Evolutionary conservation across 2,888 invertebrate genomes (phyloP).

Genomic region (Geotrupes spiniger): DNA sequence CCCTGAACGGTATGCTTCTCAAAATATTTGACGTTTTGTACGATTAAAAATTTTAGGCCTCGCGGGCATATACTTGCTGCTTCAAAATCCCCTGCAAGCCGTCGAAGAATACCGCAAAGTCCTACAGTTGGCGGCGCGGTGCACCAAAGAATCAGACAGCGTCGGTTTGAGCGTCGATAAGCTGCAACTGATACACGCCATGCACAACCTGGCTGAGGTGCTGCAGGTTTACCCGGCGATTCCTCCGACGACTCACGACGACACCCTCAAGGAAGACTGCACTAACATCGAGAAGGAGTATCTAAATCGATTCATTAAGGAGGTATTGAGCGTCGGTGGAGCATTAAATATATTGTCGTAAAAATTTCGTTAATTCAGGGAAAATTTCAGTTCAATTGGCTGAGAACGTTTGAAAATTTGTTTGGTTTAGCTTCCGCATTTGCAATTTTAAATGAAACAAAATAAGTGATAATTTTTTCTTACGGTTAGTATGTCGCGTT

Average conservation of each 20-base stretch:
- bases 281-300: conserved; percentile 58
- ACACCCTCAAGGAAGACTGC: conserved; percentile 51
- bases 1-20: conserved; percentile 62
- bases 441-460: too few relatives aligned
- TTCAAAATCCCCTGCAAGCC: conserved; percentile 54
- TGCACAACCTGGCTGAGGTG: conserved; percentile 62
- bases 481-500: too few relatives aligned
- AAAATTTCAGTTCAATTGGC: too few relatives aligned
- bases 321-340: too few relatives aligned
- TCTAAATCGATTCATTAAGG: conserved; percentile 49
- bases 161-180: conserved; percentile 58
- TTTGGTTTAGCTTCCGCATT: too few relatives aligned
- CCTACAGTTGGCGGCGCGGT: conserved; percentile 50
- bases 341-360: too few relatives aligned
- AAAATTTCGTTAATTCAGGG: too few relatives aligned
- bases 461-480: too few relatives aligned
- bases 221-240: conserved; percentile 43
- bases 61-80: conserved; percentile 62
- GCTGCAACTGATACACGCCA: conserved; percentile 64
- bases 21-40: not conserved
- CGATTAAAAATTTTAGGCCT: conserved; percentile 47
- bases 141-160: conserved; percentile 37
- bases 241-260: conserved; percentile 55
- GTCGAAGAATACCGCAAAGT: conserved; percentile 62
- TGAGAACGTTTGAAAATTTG: too few relatives aligned